These are phyloP conservation scores for Drosophila kanekoi DNA, from an alignment of 2,888 invertebrate species.

Conservation along the genomic window DNA sequence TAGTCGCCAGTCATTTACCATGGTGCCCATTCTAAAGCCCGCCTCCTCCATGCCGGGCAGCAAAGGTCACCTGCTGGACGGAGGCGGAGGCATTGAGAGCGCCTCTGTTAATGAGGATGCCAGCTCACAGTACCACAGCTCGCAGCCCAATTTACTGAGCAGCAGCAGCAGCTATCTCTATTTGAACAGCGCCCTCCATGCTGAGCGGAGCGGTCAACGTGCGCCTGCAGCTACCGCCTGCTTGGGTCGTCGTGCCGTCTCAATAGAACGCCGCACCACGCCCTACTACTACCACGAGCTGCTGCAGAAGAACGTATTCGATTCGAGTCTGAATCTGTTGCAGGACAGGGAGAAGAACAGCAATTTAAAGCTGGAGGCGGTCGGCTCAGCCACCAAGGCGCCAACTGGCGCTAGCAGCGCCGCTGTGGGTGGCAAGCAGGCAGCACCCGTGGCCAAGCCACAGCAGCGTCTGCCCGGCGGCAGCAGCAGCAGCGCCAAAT, in stretches of 20 bases:
- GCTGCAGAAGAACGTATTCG: constrained; percentile 82
- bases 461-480: constrained; percentile 64
- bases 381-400: constrained; percentile 10
- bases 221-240: constrained; percentile 24
- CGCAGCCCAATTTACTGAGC: constrained; percentile 82
- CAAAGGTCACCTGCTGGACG: constrained; percentile 57
- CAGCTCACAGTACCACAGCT: constrained; percentile 74
- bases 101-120: constrained; percentile 43
- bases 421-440: constrained; percentile 48
- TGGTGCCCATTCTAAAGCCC: constrained; percentile 83
- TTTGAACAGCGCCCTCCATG: constrained; percentile 52
- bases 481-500: constrained; percentile 41
- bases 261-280: constrained; percentile 82
- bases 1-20: constrained; percentile 78
- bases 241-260: constrained; percentile 56
- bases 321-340: constrained; percentile 84
- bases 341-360: constrained; percentile 74
- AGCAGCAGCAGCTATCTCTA: constrained; percentile 71
- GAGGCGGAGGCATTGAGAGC: constrained; percentile 47
- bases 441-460: constrained; percentile 56
- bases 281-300: constrained; percentile 85
- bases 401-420: constrained; percentile 25
- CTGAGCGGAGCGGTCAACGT: constrained; percentile 27
- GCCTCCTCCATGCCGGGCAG: constrained; percentile 84
- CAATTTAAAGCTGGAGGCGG: constrained; percentile 51